These are phyloP conservation scores for Coendou prehensilis DNA, from an alignment of 2,797 vertebrate species.

Conservation along the genomic window DNA sequence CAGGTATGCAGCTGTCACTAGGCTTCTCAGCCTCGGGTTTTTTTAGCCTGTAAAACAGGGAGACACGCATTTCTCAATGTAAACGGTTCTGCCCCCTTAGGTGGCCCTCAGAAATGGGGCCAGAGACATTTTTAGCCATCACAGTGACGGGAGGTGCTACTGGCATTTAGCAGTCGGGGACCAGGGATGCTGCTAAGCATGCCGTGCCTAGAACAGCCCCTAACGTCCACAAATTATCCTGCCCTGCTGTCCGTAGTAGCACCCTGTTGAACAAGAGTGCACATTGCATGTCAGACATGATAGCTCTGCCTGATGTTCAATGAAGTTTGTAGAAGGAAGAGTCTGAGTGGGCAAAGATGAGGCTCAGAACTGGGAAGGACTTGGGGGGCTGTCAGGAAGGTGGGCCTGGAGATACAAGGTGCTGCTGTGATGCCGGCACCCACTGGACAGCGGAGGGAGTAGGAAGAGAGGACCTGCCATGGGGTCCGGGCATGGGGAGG, in stretches of 20 bases:
- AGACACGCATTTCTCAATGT: not conserved
- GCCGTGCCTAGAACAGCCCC: not conserved
- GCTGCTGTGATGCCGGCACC: not conserved
- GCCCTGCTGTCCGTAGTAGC: rapidly evolving
- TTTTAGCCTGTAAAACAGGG: not conserved
- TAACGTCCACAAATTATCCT: not conserved
- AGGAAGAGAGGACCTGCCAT: not conserved
- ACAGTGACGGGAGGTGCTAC: not conserved
- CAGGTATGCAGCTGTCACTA: not conserved
- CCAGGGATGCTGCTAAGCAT: not conserved
- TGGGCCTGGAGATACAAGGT: not conserved
- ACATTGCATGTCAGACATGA: rapidly evolving
- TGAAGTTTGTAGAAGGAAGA: not conserved
- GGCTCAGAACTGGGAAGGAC: not conserved
- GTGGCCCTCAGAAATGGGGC: not conserved
- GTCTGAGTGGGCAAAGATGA: not conserved
- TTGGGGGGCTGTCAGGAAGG: not conserved
- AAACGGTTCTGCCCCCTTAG: not conserved
- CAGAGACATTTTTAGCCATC: not conserved
- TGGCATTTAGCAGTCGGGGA: not conserved
- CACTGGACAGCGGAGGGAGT: not conserved
- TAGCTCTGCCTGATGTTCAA: not conserved
- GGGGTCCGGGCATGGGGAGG: not conserved
- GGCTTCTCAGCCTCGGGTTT: not conserved
- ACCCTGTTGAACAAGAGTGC: not conserved